Evolutionary conservation across 2,113 vertebrate species (phyloP), one percentile per base, ranked within the genome.

Genomic region (Malurus cyaneus): DNA sequence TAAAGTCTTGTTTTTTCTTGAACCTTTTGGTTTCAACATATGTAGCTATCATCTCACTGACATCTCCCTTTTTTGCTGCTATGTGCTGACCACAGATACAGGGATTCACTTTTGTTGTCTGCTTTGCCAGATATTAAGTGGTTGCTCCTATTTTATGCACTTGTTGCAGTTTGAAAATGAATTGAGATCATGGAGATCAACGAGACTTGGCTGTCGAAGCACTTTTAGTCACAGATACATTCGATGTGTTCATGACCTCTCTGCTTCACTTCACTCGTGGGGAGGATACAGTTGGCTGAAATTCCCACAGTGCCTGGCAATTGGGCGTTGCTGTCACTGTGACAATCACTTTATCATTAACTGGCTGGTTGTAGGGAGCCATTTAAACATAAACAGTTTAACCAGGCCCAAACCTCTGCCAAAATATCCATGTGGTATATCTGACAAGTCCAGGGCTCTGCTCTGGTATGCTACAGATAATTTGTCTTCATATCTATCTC

Each of bases 1-100:
- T n/a, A 34, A 77, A 85, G 46, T 23, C 19, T 15, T 77, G 1
- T 3, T 62, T 90, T 90, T 80, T 31, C 11, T 47, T 78, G 11
- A 2, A 2, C 26, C n/a, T 32, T 41, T 76, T 59, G 5, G 47
- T 34, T 81, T 67, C 29, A 11, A 59, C 1, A 12, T 62, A 18
- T 0, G 0, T 26, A 61, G n/a, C 20, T 34, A 34, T 26, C 0
- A 0, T 34, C 29, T 53, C 19, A 12, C 26, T 53, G 13, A 47
- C 29, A 50, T 46, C 8, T 86, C 18, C 21, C 11, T 14, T 73
- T 73, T 46, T 25, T 84, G 28, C 26, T 80, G 25, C 23, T 28
- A n/a, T 32, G 41, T 39, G 50, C 36, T 84, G 50, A 49, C 56
- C 59, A 28, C 24, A 74, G 34, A 15, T 73, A 31, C 10, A n/a